Evolutionary conservation across 1,140 invertebrate species (phyloP), one percentile per base, ranked within the genome.

Genomic region (Drosophila saltans): DNA sequence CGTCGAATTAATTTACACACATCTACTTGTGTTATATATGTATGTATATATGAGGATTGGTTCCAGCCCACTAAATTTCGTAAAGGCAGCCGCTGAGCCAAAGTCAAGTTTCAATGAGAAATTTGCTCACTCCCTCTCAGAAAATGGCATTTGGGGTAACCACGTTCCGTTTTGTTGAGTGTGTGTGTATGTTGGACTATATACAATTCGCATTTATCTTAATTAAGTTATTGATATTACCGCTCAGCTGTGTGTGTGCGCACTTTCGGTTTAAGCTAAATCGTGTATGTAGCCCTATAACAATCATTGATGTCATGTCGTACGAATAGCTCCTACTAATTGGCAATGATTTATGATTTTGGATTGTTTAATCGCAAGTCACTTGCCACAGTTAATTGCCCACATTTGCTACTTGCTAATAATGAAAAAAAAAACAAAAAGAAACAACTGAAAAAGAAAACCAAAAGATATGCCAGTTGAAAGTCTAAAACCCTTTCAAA

Each of bases 171-270:
- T 26, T 45, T 36, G 66, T 33, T 16, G 3, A 36, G 33, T 6
- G 69, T 62, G 66, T 56, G 63, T 71, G 52, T 69, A 59, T 74
- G 30, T 69, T 57, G 8, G 59, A 69, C 74, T 89, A 84, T 78
- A 89, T 89, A 83, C 84, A 78, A 74, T 89, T 73, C 78, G 67
- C 84, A 89, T 89, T 89, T 89, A 89, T 89, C 84, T 89, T 89
- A 89, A 89, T 89, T 89, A 89, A 81, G 84, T 89, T 89, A 89
- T 89, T 89, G 84, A 89, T 89, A 89, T 89, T 81, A 72, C 80
- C 62, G 66, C 63, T 63, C 40, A 63, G 24, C n/a, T 70, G 61
- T 36, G 57, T 66, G 73, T 65, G 59, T 69, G 71, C 6, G 56
- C 36, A 63, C 43, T 57, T 71, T 52, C 67, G 59, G 21, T 67